phyloP scores from a whole-genome alignment of 2,797 vertebrate genomes.

The Molossus molossus region DNA sequence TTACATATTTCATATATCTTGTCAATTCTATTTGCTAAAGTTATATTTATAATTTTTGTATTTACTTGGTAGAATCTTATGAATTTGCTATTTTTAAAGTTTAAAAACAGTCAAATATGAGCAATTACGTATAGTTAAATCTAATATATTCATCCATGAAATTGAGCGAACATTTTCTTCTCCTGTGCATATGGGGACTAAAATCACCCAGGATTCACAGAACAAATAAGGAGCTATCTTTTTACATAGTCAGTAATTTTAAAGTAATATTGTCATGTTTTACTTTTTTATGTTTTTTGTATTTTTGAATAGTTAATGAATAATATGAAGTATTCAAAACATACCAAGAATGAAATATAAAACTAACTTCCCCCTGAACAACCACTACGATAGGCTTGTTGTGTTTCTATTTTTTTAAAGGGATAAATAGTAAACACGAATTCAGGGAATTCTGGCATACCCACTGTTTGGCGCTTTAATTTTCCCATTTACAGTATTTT shows the following conservation, averaged over 20 bases:
- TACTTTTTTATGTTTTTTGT: not conserved
- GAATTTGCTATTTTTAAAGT: not conserved
- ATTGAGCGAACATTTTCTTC: not conserved
- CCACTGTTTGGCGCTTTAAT: not conserved
- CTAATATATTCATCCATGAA: not conserved
- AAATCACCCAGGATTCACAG: not conserved
- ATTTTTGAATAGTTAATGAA: not conserved
- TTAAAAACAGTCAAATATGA: not conserved
- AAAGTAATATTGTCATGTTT: not conserved
- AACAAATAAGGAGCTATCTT: not conserved
- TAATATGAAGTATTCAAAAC: not conserved
- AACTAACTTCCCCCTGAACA: not conserved
- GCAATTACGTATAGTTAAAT: not conserved
- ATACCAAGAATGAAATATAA: not conserved
- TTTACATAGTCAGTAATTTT: not conserved
- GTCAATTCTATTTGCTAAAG: not conserved
- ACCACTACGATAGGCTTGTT: not conserved
- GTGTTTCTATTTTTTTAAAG: not conserved
- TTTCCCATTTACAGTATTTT: not conserved
- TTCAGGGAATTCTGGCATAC: not conserved
- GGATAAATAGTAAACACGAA: not conserved
- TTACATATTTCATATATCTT: not conserved
- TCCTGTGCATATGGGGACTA: not conserved
- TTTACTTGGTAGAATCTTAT: not conserved
- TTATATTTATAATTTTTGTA: not conserved